Conservation (phyloP, 2,797 vertebrate genomes). For the Cetoscarus ocellatus region DNA sequence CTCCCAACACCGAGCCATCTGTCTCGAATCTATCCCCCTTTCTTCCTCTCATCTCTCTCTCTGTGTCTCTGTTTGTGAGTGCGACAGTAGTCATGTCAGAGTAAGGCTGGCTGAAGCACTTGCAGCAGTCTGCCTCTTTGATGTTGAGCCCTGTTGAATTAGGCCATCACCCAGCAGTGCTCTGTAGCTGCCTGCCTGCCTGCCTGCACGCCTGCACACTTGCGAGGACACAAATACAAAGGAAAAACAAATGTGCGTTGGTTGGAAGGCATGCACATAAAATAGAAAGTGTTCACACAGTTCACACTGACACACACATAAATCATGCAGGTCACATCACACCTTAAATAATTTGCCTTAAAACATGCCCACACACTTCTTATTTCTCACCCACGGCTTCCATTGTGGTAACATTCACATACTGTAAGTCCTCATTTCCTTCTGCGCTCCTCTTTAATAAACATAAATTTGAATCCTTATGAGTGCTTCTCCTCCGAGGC, state of each 20-base stretch:
- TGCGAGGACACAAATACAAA: slow-evolving; percentile 39
- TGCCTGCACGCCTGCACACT: slow-evolving; percentile 34
- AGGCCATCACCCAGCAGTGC: slow-evolving; percentile 78
- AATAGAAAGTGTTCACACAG: slow-evolving; percentile 35
- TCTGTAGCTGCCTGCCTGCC: slow-evolving; percentile 56
- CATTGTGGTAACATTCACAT: slow-evolving; percentile 24
- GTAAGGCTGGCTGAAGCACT: slow-evolving; percentile 73
- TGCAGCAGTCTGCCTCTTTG: slow-evolving; percentile 79
- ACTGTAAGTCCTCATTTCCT: slow-evolving; percentile 51
- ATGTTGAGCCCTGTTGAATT: slow-evolving; percentile 81
- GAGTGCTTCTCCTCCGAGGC: slow-evolving; percentile 53
- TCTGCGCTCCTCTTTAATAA: slow-evolving; percentile 56
- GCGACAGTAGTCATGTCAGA: slow-evolving; percentile 75
- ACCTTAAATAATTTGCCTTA: slow-evolving; percentile 16
- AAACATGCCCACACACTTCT: slow-evolving; percentile 29
- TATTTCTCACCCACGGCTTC: slow-evolving; percentile 16
- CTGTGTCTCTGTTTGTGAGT: slow-evolving; percentile 13
- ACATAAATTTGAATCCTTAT: slow-evolving; percentile 72
- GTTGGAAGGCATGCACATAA: slow-evolving; percentile 39
- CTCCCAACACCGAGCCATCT: slow-evolving; percentile 27
- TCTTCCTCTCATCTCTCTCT: slow-evolving; percentile 22
- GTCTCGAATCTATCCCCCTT: slow-evolving; percentile 39
- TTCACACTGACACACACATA: slow-evolving; percentile 1
- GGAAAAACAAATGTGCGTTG: slow-evolving; percentile 63
- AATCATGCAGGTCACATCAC: slow-evolving; percentile 4